These are phyloP conservation scores for Aurelia coerulea DNA, from an alignment of 30 jellyfish, hydroid and myxozoan species.

Conservation along the genomic window DNA sequence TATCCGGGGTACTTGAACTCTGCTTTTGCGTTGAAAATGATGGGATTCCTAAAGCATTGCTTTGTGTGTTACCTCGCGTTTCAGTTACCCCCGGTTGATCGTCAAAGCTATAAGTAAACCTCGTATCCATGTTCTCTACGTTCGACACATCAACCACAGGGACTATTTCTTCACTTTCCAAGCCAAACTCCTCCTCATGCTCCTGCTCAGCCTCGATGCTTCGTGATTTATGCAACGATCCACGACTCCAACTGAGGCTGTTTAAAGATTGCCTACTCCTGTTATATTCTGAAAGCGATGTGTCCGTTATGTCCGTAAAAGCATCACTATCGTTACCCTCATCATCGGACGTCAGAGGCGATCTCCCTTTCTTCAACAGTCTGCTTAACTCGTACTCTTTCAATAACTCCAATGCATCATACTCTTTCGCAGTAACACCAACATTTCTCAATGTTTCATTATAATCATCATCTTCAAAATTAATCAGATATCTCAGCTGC, in stretches of 20 bases:
- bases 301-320: conserved; percentile 76
- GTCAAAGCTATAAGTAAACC: not conserved
- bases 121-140: not conserved
- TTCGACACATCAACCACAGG: not conserved
- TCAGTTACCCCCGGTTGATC: too few relatives aligned
- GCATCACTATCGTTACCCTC: conserved; percentile 85
- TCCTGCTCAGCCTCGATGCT: conserved; percentile 37
- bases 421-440: conserved; percentile 35
- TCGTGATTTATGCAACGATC: conserved; percentile 38
- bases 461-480: conserved; percentile 63
- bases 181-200: not conserved
- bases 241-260: conserved; percentile 56
- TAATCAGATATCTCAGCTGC: conserved; percentile 60
- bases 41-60: not conserved
- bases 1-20: not conserved
- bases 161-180: not conserved
- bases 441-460: conserved; percentile 9
- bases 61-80: too few relatives aligned
- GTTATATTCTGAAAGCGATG: conserved; percentile 65
- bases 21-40: not conserved
- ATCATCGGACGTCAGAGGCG: conserved; percentile 69
- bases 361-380: conserved; percentile 48
- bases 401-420: conserved; percentile 44
- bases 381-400: conserved; percentile 49
- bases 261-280: conserved; percentile 51